phyloP scores from a whole-genome alignment of 2,888 invertebrate genomes.

The Euplexia lucipara region DNA sequence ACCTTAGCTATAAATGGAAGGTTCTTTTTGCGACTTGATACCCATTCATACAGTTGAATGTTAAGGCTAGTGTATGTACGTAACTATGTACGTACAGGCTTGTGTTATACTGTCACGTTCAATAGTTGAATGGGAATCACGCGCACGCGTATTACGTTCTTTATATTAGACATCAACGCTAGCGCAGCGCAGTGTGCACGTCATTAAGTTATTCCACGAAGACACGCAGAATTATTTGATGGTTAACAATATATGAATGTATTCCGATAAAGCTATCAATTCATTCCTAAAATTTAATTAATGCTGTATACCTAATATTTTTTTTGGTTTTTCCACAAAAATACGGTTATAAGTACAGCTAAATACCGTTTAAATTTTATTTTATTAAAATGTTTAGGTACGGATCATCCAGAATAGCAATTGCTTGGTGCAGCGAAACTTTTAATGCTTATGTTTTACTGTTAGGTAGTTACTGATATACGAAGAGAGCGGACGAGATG shows the following conservation, averaged over 20 bases:
- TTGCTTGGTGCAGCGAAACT: slow-evolving; percentile 47
- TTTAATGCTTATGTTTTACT: slow-evolving; percentile 55
- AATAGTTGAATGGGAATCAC: slow-evolving; percentile 52
- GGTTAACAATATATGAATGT: slow-evolving; percentile 29
- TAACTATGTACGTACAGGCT: slow-evolving; percentile 24
- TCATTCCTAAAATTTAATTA: not conserved
- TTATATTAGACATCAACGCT: slow-evolving; percentile 70
- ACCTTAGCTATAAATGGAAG: slow-evolving; percentile 46
- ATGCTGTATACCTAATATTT: not conserved
- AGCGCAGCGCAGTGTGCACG: slow-evolving; percentile 29
- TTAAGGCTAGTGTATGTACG: slow-evolving; percentile 26
- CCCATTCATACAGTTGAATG: slow-evolving; percentile 50
- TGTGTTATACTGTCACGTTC: slow-evolving; percentile 50
- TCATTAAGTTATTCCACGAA: slow-evolving; percentile 27
- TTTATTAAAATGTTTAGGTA: slow-evolving; percentile 39
- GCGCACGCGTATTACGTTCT: slow-evolving; percentile 60
- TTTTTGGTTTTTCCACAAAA: slow-evolving; percentile 1
- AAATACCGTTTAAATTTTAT: slow-evolving; percentile 17
- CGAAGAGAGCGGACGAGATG: slow-evolving; percentile 60
- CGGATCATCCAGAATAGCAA: slow-evolving; percentile 38
- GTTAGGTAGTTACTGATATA: slow-evolving; percentile 52
- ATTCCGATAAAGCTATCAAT: not conserved
- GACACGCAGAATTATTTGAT: slow-evolving; percentile 18
- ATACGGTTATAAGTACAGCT: slow-evolving; percentile 13
- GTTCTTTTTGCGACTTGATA: slow-evolving; percentile 47